Base-by-base conservation (phyloP, 2,113 vertebrate genomes). In the Asarcornis scutulata region DNA sequence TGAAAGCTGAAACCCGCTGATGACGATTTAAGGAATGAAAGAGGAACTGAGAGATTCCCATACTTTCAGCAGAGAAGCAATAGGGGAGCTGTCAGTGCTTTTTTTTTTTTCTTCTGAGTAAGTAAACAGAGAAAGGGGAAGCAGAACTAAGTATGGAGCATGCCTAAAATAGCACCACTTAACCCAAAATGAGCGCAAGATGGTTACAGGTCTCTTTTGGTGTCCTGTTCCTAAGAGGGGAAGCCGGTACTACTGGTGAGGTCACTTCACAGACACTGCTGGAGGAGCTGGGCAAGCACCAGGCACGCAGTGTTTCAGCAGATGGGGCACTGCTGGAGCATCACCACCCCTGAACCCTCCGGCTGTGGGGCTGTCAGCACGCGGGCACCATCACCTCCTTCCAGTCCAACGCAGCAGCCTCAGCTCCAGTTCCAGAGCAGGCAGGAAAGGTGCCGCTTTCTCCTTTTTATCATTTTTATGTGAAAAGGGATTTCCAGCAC, bases 121-220 rank as follows among this genome's bases (percentile, higher is more conserved):
- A 1, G 3, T 6, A 1, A 0, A 16, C n/a, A 31, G 55, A 34
- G 60, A 29, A 80, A 63, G 55, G 60, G 60, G 36, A 31, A 86
- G n/a, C 11, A 11, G 52, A 75, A 27, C 59, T 4, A 29, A 55
- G 40, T 0, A 2, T 0, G 6, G 25, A 63, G 18, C 0, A 0
- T 0, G 4, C 31, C n/a, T 5, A 26, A 25, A n/a, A 36, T 1
- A 4, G 25, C 18, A 7, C 1, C 2, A 22, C 34, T 56, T 29
- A 50, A 17, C 31, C 32, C 21, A 9, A 29, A 42, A 42, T 38
- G n/a, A 26, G 36, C 34, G 38, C 59, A n/a, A n/a, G 48, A 22
- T 13, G 17, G 48, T 32, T 48, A 55, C 34, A n/a, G 60, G 48
- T 31, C 21, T 29, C 76, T 38, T 63, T 8, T 52, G 29, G 27